Evolutionary conservation across 37 sponge, comb jelly and placozoan species (phyloP).

Genomic region (Halichondria panicea): DNA sequence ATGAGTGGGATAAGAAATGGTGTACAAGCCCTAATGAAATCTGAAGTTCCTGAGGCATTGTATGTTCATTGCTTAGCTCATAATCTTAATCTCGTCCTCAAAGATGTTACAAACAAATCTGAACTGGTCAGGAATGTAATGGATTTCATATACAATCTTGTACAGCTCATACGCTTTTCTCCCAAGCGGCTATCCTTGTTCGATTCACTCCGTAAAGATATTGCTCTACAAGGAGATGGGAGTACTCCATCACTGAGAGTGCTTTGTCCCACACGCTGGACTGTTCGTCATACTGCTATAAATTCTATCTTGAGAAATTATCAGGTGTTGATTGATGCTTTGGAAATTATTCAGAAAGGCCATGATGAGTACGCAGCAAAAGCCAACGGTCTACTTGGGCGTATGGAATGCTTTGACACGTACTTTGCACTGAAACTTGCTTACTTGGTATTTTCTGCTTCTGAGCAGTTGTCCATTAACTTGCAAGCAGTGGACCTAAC

Average conservation of each 20-base stretch:
- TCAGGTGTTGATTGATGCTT: constrained; percentile 22
- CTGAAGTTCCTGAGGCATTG: not conserved
- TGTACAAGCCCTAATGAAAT: constrained; percentile 21
- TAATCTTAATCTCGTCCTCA: constrained; percentile 49
- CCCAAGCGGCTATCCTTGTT: constrained; percentile 34
- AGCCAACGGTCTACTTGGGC: constrained; percentile 27
- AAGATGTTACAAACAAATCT: constrained; percentile 30
- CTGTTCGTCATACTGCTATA: constrained; percentile 38
- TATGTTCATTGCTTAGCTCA: constrained; percentile 72
- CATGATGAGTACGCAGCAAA: constrained; percentile 70
- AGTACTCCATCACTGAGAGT: constrained; percentile 29
- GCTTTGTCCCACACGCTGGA: constrained; percentile 65
- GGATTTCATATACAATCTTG: constrained; percentile 38
- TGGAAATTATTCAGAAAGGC: constrained; percentile 36
- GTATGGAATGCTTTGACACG: constrained; percentile 62
- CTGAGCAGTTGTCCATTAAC: constrained; percentile 22
- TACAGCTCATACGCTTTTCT: constrained; percentile 34
- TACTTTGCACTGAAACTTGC: constrained; percentile 63
- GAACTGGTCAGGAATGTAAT: constrained; percentile 27
- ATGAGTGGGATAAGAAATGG: constrained; percentile 57
- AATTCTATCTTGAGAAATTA: constrained; percentile 46
- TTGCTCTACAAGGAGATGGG: constrained; percentile 16
- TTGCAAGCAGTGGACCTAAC: constrained; percentile 22
- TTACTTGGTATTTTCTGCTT: constrained; percentile 28
- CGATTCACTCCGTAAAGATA: constrained; percentile 20